Evolutionary conservation across 23 tunicate genomes (phyloP), one percentile per base, ranked within the genome.

Genomic region (Botrylloides violaceus): DNA sequence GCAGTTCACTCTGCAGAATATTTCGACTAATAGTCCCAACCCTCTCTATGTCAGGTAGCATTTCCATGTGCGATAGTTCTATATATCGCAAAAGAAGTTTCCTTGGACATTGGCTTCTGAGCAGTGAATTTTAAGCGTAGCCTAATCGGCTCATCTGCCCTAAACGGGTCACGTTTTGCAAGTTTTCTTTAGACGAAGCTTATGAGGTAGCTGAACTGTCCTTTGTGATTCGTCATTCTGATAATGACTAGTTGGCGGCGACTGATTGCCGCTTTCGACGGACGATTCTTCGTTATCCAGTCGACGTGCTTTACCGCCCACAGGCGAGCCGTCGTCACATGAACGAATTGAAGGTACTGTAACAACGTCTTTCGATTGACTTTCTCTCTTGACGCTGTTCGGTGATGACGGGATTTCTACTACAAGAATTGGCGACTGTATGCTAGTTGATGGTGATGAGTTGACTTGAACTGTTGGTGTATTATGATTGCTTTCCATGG

Each of bases 141-240:
- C n/a, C n/a, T n/a, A n/a, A n/a, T n/a, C n/a, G n/a, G n/a, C n/a
- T n/a, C n/a, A n/a, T n/a, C n/a, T n/a, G n/a, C n/a, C n/a, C n/a
- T n/a, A n/a, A n/a, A n/a, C n/a, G n/a, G n/a, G 9, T 43, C 53
- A 43, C 9, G 53, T 43, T 43, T 43, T 43, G 53, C 49, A 35
- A 62, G 73, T 38, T 35, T 73, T 81, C 62, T 81, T 81, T 25
- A 81, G 73, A 0, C 86, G 53, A 4, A 81, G 50, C 34, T 81
- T 81, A 32, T 81, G 79, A 2, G 86, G 86, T 60, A 81, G 73
- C 37, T 64, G 79, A 64, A 81, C 65, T 1, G 59, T 81, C 20
- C 23, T 71, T 18, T 28, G 74, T 19, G 57, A 24, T 26, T 68
- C 58, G 57, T 43, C 58, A 18, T 25, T 1, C 29, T n/a, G 15